Base-by-base conservation (phyloP, 2,888 invertebrate species). In the Myopa tessellatipennis region DNA sequence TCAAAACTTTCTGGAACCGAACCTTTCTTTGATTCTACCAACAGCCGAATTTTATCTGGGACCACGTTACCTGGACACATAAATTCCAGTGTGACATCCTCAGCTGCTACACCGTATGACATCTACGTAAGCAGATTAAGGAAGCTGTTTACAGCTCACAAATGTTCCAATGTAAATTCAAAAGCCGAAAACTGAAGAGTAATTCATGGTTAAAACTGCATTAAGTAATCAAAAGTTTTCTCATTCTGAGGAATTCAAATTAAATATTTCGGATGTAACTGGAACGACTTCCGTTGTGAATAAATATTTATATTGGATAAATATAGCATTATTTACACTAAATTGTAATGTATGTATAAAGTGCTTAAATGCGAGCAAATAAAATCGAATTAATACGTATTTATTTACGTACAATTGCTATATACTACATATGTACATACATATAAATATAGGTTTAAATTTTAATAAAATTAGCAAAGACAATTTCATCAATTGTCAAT, bases 121-220 rank as follows among this genome's bases (percentile, higher is more conserved):
- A 74, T 74, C 74, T 58, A 68, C 50, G 58, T 75, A 58, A 58
- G 75, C 67, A 68, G 75, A 68, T 75, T 75, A 68, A 68, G 68
- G 45, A 45, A 45, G 45, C 67, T 68, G 75, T 68, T 68, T 68
- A 60, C 26, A 55, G 60, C 67, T 67, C 50, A 38, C 26, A 58
- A 26, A 58, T 58, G 12, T 68, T 40, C 18, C 18, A 55, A 75
- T 68, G 26, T 73, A 18, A 75, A 45, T 60, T 38, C 60, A 18
- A 61, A 26, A 61, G 40, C 12, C 45, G 55, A 40, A 63, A 0
- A 36, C 45, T 45, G 6, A 45, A 45, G n/a, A 55, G 14, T 55
- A n/a, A n/a, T 16, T 55, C n/a, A n/a, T n/a, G 55, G 55, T 55
- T 14, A 55, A 55, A n/a, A 55, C 10, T 55, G 14, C 55, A 55